Conservation (phyloP, 2,888 invertebrate genomes). For the Meteorus colon region DNA sequence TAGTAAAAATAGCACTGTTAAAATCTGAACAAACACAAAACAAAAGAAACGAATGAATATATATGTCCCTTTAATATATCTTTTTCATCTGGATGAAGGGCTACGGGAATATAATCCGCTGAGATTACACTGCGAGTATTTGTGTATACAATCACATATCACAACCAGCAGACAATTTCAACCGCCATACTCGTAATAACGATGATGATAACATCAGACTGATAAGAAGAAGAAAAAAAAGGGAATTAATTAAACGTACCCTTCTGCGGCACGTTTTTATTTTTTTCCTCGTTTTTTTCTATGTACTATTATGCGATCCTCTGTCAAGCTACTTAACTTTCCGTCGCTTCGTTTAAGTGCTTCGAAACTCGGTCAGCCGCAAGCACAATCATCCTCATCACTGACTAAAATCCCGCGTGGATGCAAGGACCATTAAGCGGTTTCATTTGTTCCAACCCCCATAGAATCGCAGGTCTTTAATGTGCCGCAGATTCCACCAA, state of each 20-base stretch:
- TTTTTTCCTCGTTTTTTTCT: not conserved
- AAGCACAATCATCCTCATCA: constrained; percentile 26
- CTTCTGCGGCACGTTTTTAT: not conserved
- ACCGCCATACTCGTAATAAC: not conserved
- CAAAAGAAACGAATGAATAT: constrained; percentile 9
- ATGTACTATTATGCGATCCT: not conserved
- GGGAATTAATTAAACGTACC: not conserved
- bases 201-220: not conserved
- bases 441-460: constrained; percentile 39
- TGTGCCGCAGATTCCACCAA: constrained; percentile 23
- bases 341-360: not conserved
- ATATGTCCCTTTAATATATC: not conserved
- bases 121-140: not conserved
- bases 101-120: not conserved
- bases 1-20: constrained; percentile 2
- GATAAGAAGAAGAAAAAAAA: not conserved
- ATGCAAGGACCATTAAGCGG: constrained; percentile 42
- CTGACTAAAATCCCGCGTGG: constrained; percentile 35
- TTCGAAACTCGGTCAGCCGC: constrained; percentile 20
- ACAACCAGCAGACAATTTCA: not conserved
- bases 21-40: not conserved
- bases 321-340: constrained; percentile 14
- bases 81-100: not conserved
- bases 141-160: not conserved
- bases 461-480: constrained; percentile 38